Base-by-base conservation (phyloP, 2,888 invertebrate species). In the Shargacucullia verbasci region DNA sequence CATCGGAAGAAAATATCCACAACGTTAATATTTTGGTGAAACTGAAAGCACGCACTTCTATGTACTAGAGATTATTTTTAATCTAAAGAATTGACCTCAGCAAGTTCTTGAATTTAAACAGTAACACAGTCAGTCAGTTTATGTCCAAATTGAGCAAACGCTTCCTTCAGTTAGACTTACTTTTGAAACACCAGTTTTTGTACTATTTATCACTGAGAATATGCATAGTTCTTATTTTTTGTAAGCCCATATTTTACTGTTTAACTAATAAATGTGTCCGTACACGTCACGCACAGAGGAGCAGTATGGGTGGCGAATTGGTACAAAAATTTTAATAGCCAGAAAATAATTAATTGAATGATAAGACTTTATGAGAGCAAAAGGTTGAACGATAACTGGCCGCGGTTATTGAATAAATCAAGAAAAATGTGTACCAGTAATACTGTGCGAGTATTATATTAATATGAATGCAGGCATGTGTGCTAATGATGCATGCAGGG, bases 321-420 rank as follows among this genome's bases (percentile, higher is more conserved):
- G 76, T 64, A 70, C 55, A 63, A 58, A 70, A 64, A 61, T 57
- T 64, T 55, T 76, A 73, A 73, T 72, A 72, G 74, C 62, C 72
- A 73, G 71, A 76, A 76, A 75, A 70, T 59, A 50, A 70, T 81
- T 83, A 83, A 85, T 85, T 83, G 71, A 81, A 78, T 79, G 82
- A 88, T 86, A 83, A 84, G 69, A 64, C 46, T 64, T 62, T 59
- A 78, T 63, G 60, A 75, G 79, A 75, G 77, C 79, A 80, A 83
- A 74, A 83, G 80, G 86, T 81, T 78, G 63, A 12, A 45, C 44
- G 81, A 84, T 85, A 81, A 75, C 29, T 8, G 31, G 47, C 8
- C 12, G 47, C 25, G 57, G 44, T 65, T 64, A 68, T 65, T 71
- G 54, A 72, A 70, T 73, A 72, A 79, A 69, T 68, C 68, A 63